phyloP scores from a whole-genome alignment of 2,113 vertebrate genomes.

The Oophaga pumilio region DNA sequence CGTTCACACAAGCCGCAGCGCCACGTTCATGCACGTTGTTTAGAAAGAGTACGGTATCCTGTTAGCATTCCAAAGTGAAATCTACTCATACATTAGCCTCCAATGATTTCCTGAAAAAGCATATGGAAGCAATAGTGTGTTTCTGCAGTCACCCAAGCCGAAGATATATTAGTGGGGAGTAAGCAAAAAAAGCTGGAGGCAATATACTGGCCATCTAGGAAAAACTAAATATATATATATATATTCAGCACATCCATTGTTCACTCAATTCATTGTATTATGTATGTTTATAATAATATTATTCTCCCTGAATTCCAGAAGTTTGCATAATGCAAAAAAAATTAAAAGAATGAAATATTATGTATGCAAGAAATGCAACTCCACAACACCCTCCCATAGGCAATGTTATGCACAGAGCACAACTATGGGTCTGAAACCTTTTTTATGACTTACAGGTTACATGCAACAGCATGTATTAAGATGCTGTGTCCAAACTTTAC shows the following conservation, averaged over 20 bases:
- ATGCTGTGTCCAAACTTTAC: constrained; percentile 17
- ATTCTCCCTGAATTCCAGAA: not conserved
- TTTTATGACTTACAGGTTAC: constrained; percentile 5
- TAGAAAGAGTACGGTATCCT: constrained; percentile 77
- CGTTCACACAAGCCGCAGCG: not conserved
- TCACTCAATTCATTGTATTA: not conserved
- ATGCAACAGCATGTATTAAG: not conserved
- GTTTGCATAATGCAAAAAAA: not conserved
- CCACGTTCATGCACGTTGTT: constrained; percentile 62
- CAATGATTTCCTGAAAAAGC: constrained; percentile 80
- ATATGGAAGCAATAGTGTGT: constrained; percentile 94
- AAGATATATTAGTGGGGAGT: constrained; percentile 64
- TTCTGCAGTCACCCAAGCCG: constrained; percentile 68
- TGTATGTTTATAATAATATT: not conserved
- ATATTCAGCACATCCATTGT: not conserved
- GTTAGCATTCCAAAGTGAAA: constrained; percentile 83
- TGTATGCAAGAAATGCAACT: not conserved
- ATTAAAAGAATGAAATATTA: not conserved
- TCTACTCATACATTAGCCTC: constrained; percentile 80
- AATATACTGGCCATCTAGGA: not conserved
- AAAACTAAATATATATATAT: not conserved
- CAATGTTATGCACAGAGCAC: not conserved
- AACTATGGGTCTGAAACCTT: not conserved
- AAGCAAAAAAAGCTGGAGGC: constrained; percentile 48
- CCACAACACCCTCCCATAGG: not conserved